These are phyloP conservation scores for Sebastes baramenuke DNA, from an alignment of 2,797 vertebrate genomes.

Conservation along the genomic window DNA sequence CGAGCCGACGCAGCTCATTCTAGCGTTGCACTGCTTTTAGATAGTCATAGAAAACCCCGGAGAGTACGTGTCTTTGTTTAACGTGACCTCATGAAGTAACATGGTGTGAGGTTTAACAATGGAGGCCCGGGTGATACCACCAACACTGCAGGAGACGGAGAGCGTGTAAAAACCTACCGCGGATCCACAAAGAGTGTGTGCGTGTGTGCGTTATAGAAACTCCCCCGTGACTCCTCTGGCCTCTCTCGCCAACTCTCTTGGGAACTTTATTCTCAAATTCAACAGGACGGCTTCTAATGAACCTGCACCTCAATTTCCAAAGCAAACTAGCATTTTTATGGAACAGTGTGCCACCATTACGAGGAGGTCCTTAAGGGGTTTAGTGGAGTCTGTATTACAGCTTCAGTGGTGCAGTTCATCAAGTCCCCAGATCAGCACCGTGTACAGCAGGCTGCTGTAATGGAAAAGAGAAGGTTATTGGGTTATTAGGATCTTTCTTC, in stretches of 20 bases:
- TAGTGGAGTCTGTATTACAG: conserved; percentile 42
- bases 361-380: conserved; percentile 64
- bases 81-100: conserved; percentile 65
- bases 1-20: conserved; percentile 15
- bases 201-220: neutral
- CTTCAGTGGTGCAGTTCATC: conserved; percentile 52
- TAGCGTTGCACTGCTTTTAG: conserved; percentile 13
- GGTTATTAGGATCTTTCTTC: neutral
- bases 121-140: conserved; percentile 53
- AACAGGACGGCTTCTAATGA: conserved; percentile 71
- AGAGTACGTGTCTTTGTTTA: conserved; percentile 58
- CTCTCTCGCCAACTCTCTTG: conserved; percentile 51
- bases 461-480: neutral
- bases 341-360: conserved; percentile 68
- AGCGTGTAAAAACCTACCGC: conserved; percentile 2
- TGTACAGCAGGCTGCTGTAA: conserved; percentile 5
- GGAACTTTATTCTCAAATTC: conserved; percentile 65
- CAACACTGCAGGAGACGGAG: conserved; percentile 31
- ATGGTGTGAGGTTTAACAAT: conserved; percentile 54
- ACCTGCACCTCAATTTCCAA: conserved; percentile 69
- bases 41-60: conserved; percentile 43
- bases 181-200: conserved; percentile 18
- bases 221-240: conserved; percentile 24
- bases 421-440: conserved; percentile 29
- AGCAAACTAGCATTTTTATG: conserved; percentile 71